phyloP scores from a whole-genome alignment of 2,888 invertebrate species.

The Ligdia adustata region DNA sequence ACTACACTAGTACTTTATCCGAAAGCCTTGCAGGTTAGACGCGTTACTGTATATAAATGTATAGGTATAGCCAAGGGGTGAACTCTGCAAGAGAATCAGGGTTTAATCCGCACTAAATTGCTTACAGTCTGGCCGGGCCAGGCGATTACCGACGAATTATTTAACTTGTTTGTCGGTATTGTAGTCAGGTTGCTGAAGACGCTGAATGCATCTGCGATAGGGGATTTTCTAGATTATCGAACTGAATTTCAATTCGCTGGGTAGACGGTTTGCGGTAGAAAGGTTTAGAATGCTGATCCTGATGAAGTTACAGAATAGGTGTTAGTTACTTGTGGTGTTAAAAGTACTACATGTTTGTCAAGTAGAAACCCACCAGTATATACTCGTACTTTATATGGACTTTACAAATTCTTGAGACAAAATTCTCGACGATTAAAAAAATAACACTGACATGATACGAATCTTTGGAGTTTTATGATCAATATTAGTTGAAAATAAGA shows the following conservation, averaged over 20 bases:
- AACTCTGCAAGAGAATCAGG: slow-evolving; percentile 56
- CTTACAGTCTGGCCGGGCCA: slow-evolving; percentile 54
- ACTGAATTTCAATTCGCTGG: slow-evolving; percentile 9
- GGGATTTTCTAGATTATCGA: slow-evolving; percentile 8
- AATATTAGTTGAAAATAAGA: too few species aligned
- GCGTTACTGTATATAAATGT: not conserved
- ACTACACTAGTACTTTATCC: too few species aligned
- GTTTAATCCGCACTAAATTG: slow-evolving; percentile 62
- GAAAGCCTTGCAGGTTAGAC: not conserved
- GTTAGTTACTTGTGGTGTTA: too few species aligned
- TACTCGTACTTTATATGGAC: too few species aligned
- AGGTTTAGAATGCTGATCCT: too few species aligned
- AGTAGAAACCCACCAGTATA: too few species aligned
- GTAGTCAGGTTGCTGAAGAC: slow-evolving; percentile 24
- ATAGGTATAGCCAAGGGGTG: slow-evolving; percentile 28
- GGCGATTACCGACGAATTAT: slow-evolving; percentile 57
- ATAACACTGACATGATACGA: too few species aligned
- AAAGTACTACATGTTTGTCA: too few species aligned
- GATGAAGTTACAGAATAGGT: too few species aligned
- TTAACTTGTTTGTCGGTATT: slow-evolving; percentile 43
- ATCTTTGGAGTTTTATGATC: too few species aligned
- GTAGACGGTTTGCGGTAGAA: not conserved
- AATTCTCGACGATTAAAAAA: too few species aligned
- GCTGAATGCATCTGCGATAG: slow-evolving; percentile 15
- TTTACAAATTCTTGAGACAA: too few species aligned